Evolutionary conservation across 2,888 invertebrate species (phyloP).

Genomic region (Stenodema calcarata): DNA sequence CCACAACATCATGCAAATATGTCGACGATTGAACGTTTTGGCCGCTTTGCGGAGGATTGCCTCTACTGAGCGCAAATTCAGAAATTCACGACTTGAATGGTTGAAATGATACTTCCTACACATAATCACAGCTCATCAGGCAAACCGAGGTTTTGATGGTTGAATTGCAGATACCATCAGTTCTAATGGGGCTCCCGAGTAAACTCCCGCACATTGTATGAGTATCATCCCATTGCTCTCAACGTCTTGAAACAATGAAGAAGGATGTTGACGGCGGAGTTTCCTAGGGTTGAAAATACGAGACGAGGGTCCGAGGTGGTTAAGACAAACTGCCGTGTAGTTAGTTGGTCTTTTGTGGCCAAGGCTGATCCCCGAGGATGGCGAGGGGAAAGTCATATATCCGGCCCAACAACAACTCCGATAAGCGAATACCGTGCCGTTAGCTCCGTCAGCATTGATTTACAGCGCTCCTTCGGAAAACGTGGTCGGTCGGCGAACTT

Average conservation of each 20-base stretch:
- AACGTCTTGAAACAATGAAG: neutral
- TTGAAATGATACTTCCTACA: too few species aligned
- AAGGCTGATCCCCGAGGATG: neutral
- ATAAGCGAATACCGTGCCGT: neutral
- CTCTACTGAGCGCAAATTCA: too few species aligned
- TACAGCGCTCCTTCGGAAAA: neutral
- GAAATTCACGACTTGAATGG: too few species aligned
- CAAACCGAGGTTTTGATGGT: too few species aligned
- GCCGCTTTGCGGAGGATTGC: too few species aligned
- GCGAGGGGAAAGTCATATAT: neutral
- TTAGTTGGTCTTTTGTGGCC: neutral
- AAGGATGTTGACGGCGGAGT: neutral
- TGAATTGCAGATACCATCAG: too few species aligned
- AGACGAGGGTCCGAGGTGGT: neutral
- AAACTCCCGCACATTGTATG: neutral
- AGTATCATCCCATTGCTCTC: neutral
- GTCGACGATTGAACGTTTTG: too few species aligned
- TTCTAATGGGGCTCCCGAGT: too few species aligned
- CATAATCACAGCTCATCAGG: too few species aligned
- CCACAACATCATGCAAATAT: too few species aligned
- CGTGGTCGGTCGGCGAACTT: neutral
- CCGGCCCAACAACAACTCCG: neutral
- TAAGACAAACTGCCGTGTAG: neutral
- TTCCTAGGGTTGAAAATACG: neutral
- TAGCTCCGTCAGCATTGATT: neutral